phyloP scores from a whole-genome alignment of 2,888 invertebrate genomes.

The Teleiodes luculella region DNA sequence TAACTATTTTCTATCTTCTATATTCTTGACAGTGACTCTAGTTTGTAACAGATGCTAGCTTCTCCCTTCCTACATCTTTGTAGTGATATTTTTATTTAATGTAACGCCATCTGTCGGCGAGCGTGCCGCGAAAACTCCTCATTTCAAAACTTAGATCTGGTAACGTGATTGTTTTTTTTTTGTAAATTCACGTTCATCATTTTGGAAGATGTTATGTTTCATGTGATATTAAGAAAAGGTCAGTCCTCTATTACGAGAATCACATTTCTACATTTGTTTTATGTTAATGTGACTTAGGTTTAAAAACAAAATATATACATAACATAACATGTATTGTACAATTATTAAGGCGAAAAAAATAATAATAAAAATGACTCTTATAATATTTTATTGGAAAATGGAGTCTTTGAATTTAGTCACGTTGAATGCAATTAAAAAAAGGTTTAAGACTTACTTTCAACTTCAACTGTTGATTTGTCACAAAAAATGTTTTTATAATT shows the following conservation, averaged over 20 bases:
- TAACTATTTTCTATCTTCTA: too few relatives aligned
- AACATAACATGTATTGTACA: slow-evolving; percentile 15
- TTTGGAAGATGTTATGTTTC: slow-evolving; percentile 22
- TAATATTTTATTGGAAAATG: background rate
- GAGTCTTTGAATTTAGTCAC: slow-evolving; percentile 13
- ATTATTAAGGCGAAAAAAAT: slow-evolving; percentile 19
- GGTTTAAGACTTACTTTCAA: background rate
- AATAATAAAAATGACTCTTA: slow-evolving; percentile 13
- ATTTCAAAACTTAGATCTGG: slow-evolving; percentile 2
- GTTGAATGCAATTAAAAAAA: slow-evolving; percentile 15
- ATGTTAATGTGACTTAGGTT: slow-evolving; percentile 59
- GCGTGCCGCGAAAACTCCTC: too few relatives aligned
- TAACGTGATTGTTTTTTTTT: slow-evolving; percentile 10
- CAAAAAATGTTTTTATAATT: background rate
- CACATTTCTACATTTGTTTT: slow-evolving; percentile 71
- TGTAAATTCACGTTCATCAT: slow-evolving; percentile 18
- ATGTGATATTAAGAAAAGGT: slow-evolving; percentile 45
- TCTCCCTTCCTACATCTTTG: too few relatives aligned
- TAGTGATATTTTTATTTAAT: too few relatives aligned
- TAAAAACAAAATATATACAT: slow-evolving; percentile 15
- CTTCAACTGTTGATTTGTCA: background rate
- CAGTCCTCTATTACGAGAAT: slow-evolving; percentile 51
- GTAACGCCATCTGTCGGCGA: too few relatives aligned
- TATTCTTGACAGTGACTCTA: too few relatives aligned
- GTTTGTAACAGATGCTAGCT: too few relatives aligned